Percentiles rank a stretch among this genome's conserved stretches.
These are phyloP conservation scores for Harpalus rubripes DNA, from an alignment of 2,888 invertebrate genomes.

Conservation along the genomic window DNA sequence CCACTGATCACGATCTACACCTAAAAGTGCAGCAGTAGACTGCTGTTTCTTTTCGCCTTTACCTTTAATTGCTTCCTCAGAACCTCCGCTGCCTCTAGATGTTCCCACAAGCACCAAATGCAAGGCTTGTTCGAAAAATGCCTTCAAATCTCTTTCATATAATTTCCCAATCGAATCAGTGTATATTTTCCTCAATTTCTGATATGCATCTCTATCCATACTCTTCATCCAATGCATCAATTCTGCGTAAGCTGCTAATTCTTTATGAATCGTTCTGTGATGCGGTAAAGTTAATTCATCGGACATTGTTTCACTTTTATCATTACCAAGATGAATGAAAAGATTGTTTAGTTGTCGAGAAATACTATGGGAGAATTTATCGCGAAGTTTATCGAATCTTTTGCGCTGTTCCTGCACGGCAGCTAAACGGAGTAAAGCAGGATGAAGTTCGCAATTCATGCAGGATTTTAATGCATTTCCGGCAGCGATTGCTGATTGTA, in stretches of 20 bases:
- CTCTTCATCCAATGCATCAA: conserved; percentile 95
- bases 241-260: conserved; percentile 91
- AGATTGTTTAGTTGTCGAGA: conserved; percentile 95
- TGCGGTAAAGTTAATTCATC: conserved; percentile 86
- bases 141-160: conserved; percentile 91
- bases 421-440: conserved; percentile 82
- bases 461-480: conserved; percentile 87
- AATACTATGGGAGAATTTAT: conserved; percentile 89
- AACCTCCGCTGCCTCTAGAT: conserved; percentile 22
- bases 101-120: conserved; percentile 47
- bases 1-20: conserved; percentile 83
- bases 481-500: conserved; percentile 83
- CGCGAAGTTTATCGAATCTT: conserved; percentile 87
- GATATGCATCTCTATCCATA: conserved; percentile 91
- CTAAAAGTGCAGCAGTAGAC: conserved; percentile 76
- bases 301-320: conserved; percentile 82
- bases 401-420: conserved; percentile 91
- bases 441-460: conserved; percentile 84
- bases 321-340: conserved; percentile 94
- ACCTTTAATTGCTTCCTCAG: conserved; percentile 48
- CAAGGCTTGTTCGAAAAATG: conserved; percentile 86
- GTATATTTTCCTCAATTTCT: conserved; percentile 90
- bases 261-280: conserved; percentile 89
- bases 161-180: conserved; percentile 90
- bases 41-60: conserved; percentile 35